Evolutionary conservation across 1,140 invertebrate genomes (phyloP), one percentile per base, ranked within the genome.

Genomic region (Idris sp.): DNA sequence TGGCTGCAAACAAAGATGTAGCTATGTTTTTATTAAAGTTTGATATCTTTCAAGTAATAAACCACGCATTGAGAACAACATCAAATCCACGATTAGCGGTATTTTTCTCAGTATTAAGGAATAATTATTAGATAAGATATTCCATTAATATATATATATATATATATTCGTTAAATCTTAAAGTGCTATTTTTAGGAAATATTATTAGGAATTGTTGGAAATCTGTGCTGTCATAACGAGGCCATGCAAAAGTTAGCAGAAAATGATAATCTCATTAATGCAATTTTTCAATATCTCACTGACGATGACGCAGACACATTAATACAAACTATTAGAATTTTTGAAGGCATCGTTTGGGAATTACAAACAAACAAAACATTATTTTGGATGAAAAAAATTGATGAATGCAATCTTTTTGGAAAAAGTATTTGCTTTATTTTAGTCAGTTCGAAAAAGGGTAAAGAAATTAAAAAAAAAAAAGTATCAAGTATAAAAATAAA

Each of bases 1-100:
- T 94, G 91, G 92, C 92, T 6, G 83, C 90, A 0, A 91, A 94
- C 61, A 88, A 89, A 76, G 93, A 93, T 77, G 90, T 94, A 2
- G 91, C 91, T 1, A 64, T 89, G n/a, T 91, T 91, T 78, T 84
- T 94, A 2, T 80, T 92, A 43, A 86, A 92, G 73, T 88, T 93
- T 64, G 88, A 92, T 44, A 90, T 91, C 67, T 84, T 92, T 6
- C 88, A 91, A 36, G 81, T 94, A 11, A 85, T 87, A 31, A 79
- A 86, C 38, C 79, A 86, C 11, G 78, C 88, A 74, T 68, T 89
- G 62, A 80, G 89, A 80, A 77, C 83, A 64, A 81, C 86, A 36
- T 79, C 89, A 68, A 79, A 90, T 74, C 76, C 89, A 78, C 81
- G 92, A 76, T 84, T 93, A 31, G 89, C 89, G 18, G 53, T 72